A percentile compares a stretch with the other conserved stretches of the same genome.
phyloP scores from a whole-genome alignment of 2,113 vertebrate genomes.

The Osmerus mordax region DNA sequence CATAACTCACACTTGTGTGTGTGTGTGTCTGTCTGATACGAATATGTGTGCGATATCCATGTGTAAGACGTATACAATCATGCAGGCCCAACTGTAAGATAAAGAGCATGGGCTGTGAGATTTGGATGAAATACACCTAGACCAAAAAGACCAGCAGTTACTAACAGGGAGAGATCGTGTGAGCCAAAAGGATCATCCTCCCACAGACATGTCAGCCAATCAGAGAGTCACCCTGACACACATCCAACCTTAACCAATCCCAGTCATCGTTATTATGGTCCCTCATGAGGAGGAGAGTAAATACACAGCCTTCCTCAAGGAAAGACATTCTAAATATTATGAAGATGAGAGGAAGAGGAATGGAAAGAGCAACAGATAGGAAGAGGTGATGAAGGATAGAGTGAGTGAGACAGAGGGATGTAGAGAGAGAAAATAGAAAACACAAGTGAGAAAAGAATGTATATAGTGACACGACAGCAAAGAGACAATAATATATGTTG shows the following conservation, averaged over 20 bases:
- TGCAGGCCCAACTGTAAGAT: conserved; percentile 56
- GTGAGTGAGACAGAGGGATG: too few species aligned
- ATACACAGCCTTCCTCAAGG: too few species aligned
- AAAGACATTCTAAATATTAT: conserved; percentile 1
- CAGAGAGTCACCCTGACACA: not conserved
- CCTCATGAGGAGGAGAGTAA: too few species aligned
- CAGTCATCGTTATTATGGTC: not conserved
- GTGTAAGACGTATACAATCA: conserved; percentile 46
- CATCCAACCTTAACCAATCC: too few species aligned
- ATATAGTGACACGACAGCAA: too few species aligned
- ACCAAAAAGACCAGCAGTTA: conserved; percentile 32
- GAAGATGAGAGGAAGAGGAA: too few species aligned
- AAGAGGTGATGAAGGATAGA: too few species aligned
- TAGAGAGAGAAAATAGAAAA: too few species aligned
- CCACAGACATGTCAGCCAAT: not conserved
- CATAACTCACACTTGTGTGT: conserved; percentile 9
- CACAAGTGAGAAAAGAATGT: too few species aligned
- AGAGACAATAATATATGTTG: not conserved
- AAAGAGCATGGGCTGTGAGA: conserved; percentile 18
- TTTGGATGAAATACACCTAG: conserved; percentile 26
- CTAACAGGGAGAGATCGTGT: conserved; percentile 5
- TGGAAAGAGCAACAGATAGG: too few species aligned
- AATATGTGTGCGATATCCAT: not conserved
- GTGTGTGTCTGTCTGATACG: not conserved
- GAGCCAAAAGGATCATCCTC: too few species aligned